Evolutionary conservation across 2,113 vertebrate species (phyloP).

Genomic region (Anarrhichthys ocellatus): DNA sequence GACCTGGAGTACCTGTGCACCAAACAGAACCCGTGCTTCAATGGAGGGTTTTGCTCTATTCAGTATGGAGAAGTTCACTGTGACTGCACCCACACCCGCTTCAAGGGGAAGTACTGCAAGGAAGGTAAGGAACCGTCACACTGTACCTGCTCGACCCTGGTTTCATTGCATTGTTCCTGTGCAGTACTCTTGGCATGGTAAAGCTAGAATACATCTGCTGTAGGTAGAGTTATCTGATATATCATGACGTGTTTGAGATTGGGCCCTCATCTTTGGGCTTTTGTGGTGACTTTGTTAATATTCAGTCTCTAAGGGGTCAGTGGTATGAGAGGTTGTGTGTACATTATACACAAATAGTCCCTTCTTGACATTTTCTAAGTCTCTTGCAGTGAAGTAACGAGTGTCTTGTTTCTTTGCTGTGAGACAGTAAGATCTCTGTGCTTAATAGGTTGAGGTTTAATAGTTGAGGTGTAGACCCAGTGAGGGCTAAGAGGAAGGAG

Average conservation of each 20-base stretch:
- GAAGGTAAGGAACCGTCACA: slow-evolving; percentile 87
- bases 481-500: neutral
- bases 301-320: neutral
- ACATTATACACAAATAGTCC: slow-evolving; percentile 30
- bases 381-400: slow-evolving; percentile 4
- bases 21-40: slow-evolving; percentile 92
- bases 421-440: neutral
- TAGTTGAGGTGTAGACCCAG: neutral
- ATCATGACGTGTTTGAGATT: neutral
- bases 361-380: slow-evolving; percentile 27
- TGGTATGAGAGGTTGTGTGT: neutral
- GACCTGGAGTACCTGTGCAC: slow-evolving; percentile 90
- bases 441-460: neutral
- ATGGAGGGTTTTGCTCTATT: slow-evolving; percentile 93
- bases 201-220: neutral
- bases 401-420: slow-evolving; percentile 23
- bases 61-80: slow-evolving; percentile 90
- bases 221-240: neutral
- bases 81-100: slow-evolving; percentile 92
- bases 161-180: neutral
- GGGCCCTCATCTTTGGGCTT: neutral
- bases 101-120: slow-evolving; percentile 92
- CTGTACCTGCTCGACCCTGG: neutral
- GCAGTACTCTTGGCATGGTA: too few relatives aligned
- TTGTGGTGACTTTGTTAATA: neutral